Base-by-base conservation (phyloP, 2,888 invertebrate species). In the Pherbina coryleti region DNA sequence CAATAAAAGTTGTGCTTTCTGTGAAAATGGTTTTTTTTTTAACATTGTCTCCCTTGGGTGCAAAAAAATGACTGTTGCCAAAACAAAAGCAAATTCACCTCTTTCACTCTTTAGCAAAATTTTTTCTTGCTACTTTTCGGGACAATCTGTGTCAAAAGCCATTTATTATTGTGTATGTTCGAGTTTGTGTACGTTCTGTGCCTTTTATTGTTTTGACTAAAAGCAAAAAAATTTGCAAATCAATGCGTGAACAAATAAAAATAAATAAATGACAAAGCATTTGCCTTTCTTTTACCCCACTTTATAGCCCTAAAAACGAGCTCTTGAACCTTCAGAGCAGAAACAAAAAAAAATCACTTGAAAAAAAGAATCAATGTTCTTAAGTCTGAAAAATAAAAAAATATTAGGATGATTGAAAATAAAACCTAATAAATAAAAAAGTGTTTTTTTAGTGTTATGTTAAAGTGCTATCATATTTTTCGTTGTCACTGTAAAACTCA, bases 211-310 rank as follows among this genome's bases (percentile, higher is more conserved):
- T 25, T 60, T 14, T 60, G 60, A 25, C 28, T 60, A 44, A 67
- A 67, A 37, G 44, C 8, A 67, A 44, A 37, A 37, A 37, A 67
- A 67, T 44, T 67, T 67, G 67, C 67, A 67, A 67, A 67, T 67
- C 67, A 67, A 67, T 67, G 67, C 67, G 37, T 37, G 37, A 67
- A 67, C 44, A 67, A 67, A 44, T 17, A 5, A 44, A 67, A 67
- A 31, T 8, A 67, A 60, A 60, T 25, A 25, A 28, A 60, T 17
- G 67, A n/a, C 19, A 67, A 37, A 34, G n/a, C 19, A 34, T 17
- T 34, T 66, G 31, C 9, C 5, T 17, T 19, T 51, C 7, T 22
- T 22, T 55, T 19, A 17, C 53, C 17, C 53, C 55, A 19, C 19
- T 55, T 19, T 22, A n/a, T 19, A 2, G 7, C 19, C 7, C 55